These are phyloP conservation scores for Amyelois transitella DNA, from an alignment of 1,140 invertebrate genomes.

Conservation along the genomic window DNA sequence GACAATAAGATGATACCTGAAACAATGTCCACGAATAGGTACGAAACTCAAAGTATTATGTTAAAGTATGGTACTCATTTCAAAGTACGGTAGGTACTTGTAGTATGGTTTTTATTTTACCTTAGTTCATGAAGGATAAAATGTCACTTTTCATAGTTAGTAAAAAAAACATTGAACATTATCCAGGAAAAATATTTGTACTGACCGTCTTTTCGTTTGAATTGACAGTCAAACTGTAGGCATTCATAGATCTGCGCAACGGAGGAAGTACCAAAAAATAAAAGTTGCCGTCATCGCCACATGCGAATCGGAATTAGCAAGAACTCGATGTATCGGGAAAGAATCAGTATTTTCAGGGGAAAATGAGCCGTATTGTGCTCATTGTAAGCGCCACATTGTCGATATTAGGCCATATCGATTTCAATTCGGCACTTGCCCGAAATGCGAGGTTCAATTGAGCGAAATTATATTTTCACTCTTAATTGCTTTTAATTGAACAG, in stretches of 20 bases:
- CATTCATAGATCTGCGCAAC: slow-evolving; percentile 25
- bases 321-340: slow-evolving; percentile 28
- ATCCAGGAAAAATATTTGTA: not conserved
- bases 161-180: not conserved
- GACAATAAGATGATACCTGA: too few species aligned
- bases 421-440: not conserved
- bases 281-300: slow-evolving; percentile 41
- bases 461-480: slow-evolving; percentile 11
- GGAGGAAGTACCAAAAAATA: slow-evolving; percentile 42
- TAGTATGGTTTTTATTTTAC: too few species aligned
- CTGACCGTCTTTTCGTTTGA: not conserved
- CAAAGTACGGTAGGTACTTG: too few species aligned
- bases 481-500: slow-evolving; percentile 6
- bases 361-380: slow-evolving; percentile 19
- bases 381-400: not conserved
- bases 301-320: slow-evolving; percentile 46
- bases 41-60: too few species aligned
- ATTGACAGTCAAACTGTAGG: too few species aligned
- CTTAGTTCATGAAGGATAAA: too few species aligned
- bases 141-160: too few species aligned
- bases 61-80: too few species aligned
- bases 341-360: slow-evolving; percentile 21
- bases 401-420: not conserved
- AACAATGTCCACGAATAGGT: too few species aligned
- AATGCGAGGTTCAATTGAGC: slow-evolving; percentile 8